Conservation (phyloP, 2,888 invertebrate species). For the Physocephala rufipes region DNA sequence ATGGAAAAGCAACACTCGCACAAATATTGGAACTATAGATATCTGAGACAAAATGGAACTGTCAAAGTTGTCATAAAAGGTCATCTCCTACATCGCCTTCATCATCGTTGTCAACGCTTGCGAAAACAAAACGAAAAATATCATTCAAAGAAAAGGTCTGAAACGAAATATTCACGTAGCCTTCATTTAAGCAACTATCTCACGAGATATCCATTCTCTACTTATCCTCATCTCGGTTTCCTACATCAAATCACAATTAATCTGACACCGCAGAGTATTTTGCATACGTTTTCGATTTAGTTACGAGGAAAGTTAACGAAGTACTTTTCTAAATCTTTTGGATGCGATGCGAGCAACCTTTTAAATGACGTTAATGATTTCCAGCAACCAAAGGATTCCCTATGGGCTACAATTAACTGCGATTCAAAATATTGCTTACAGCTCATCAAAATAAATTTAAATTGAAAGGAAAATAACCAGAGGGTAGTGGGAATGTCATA, state of each 20-base stretch:
- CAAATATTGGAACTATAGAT: no score
- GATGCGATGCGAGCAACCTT: no score
- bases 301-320: conserved; percentile 2
- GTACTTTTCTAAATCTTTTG: no score
- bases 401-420: no score
- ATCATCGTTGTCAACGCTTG: conserved; percentile 1
- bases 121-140: not conserved
- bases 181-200: not conserved
- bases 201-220: not conserved
- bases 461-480: no score
- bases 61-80: conserved; percentile 25
- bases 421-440: no score
- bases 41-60: conserved; percentile 23
- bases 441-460: no score
- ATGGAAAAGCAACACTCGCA: no score
- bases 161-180: not conserved
- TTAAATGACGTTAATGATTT: no score
- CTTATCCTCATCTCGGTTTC: not conserved
- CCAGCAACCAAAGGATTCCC: no score
- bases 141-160: no score
- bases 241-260: not conserved
- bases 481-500: no score
- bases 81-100: conserved; percentile 25
- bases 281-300: conserved; percentile 31
- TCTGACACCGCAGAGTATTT: conserved; percentile 2